Evolutionary conservation across 2,888 invertebrate species (phyloP).

Genomic region (Drosophila vallismaia): DNA sequence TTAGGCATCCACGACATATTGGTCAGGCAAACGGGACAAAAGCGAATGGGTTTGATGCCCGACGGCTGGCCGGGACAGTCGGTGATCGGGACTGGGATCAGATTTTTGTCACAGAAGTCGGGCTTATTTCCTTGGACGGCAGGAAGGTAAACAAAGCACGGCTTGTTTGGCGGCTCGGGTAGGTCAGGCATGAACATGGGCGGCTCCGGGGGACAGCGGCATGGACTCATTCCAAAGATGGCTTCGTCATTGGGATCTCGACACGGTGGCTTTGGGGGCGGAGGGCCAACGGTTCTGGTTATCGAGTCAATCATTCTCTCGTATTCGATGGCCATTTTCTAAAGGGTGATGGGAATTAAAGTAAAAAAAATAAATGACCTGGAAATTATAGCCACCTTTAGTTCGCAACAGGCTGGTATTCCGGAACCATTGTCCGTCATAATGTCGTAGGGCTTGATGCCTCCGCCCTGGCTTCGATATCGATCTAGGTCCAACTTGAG

Average conservation of each 20-base stretch:
- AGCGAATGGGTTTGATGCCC: constrained; percentile 52
- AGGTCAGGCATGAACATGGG: not conserved
- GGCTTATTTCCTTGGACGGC: not conserved
- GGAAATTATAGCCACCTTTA: constrained; percentile 47
- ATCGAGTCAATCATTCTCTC: constrained; percentile 52
- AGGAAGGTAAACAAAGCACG: constrained; percentile 28
- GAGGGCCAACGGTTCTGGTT: constrained; percentile 9
- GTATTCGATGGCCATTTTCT: constrained; percentile 57
- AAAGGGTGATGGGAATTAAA: not conserved
- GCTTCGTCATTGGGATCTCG: constrained; percentile 4
- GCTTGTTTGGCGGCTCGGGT: constrained; percentile 18
- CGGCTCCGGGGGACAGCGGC: constrained; percentile 11
- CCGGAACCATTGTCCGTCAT: constrained; percentile 43
- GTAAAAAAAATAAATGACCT: not conserved
- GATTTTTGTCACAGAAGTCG: constrained; percentile 5
- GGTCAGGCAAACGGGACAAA: constrained; percentile 80
- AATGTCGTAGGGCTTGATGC: constrained; percentile 45
- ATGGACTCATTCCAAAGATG: constrained; percentile 21
- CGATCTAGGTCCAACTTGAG: constrained; percentile 72
- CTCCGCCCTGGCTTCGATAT: constrained; percentile 58
- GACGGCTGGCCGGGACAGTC: constrained; percentile 17
- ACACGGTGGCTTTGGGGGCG: constrained; percentile 11
- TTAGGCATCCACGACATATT: constrained; percentile 83
- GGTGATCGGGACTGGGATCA: constrained; percentile 27
- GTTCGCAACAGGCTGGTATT: constrained; percentile 55